Conservation (phyloP, 2,888 invertebrate species). For the Synanthedon tipuliformis region DNA sequence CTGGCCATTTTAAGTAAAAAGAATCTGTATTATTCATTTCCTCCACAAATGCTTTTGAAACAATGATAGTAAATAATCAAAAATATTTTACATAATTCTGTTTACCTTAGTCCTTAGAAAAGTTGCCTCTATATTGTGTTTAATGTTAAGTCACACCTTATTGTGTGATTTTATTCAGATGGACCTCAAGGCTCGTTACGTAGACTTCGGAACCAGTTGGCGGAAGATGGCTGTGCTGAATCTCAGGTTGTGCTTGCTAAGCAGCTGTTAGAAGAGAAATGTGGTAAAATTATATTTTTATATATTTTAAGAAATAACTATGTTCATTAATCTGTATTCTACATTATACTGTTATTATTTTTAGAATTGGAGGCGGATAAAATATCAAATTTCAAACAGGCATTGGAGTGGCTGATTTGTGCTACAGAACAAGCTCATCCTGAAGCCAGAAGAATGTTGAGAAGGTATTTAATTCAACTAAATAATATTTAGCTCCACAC, state of each 20-base stretch:
- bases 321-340: not conserved
- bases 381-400: conserved; percentile 82
- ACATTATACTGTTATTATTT: conserved; percentile 15
- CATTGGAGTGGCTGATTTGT: conserved; percentile 91
- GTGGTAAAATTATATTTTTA: conserved; percentile 64
- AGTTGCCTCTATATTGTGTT: not conserved
- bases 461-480: conserved; percentile 34
- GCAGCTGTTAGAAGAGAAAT: conserved; percentile 81
- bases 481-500: too few relatives aligned
- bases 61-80: not conserved
- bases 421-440: conserved; percentile 93
- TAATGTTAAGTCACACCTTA: not conserved
- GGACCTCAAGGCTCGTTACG: conserved; percentile 75
- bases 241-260: conserved; percentile 90
- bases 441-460: conserved; percentile 84
- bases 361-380: conserved; percentile 75
- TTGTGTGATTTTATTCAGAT: conserved; percentile 55
- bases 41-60: too few relatives aligned
- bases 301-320: too few relatives aligned
- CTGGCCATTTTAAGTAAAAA: too few relatives aligned
- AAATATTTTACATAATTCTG: not conserved
- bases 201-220: conserved; percentile 77
- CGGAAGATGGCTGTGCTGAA: conserved; percentile 90
- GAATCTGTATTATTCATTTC: too few relatives aligned
- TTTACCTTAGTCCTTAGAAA: not conserved